Evolutionary conservation across 2,888 invertebrate genomes (phyloP), one percentile per base, ranked within the genome.

Genomic region (Apeira syringaria): DNA sequence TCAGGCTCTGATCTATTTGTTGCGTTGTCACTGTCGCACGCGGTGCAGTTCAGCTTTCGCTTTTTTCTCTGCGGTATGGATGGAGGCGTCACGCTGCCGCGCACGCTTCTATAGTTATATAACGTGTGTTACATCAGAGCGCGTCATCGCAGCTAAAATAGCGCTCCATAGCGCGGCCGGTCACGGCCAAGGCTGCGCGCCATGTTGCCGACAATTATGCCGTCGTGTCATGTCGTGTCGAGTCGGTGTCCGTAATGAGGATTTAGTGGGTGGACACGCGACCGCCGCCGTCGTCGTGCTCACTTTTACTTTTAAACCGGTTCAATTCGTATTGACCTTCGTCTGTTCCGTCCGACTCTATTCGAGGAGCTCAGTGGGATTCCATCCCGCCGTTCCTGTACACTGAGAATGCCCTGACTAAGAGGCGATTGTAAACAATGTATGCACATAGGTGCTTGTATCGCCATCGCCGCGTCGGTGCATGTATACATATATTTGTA

Each of bases 251-350:
- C 69, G 82, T 80, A 85, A 84, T 86, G 84, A 87, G 85, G 84
- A 84, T 84, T 86, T 80, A 79, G 84, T 85, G 84, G 87, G 85
- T 84, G 83, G 86, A 84, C 80, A 79, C 74, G 80, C 73, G 77
- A 75, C 72, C 64, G 67, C 59, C 67, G 68, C 71, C 64, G 67
- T 59, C 67, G 68, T 62, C 65, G 59, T 66, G 74, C 66, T 74
- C 74, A 85, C 87, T 87, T 86, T 89, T 85, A 86, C 88, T 88
- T 85, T 84, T 80, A 74, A 84, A 87, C 85, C 80, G 84, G 87
- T 85, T 73, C 49, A 54, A 8, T 31, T 25, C 34, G 39, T 44
- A 51, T 62, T 74, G 77, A 82, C 81, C 85, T 84, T 78, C 73
- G 71, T 66, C 67, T 59, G 64, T 64, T 61, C 53, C 54, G 35